Conservation (phyloP, 2,113 vertebrate genomes). For the Hiodon tergisus region DNA sequence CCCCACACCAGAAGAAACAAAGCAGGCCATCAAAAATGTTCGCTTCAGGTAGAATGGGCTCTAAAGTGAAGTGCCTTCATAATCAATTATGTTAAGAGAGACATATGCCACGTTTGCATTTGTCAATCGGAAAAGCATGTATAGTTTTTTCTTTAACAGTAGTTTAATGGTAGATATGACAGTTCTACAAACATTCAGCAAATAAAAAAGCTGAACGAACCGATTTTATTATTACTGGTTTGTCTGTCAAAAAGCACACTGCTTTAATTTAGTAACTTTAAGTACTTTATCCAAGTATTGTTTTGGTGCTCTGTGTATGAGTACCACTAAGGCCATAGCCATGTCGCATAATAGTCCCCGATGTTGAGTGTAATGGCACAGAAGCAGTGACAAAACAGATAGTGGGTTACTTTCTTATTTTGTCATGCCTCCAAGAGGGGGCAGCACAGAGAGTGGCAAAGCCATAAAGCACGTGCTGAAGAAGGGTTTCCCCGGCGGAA, state of each 20-base stretch:
- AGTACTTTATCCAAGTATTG: neutral
- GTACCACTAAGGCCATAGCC: neutral
- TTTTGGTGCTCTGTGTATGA: neutral
- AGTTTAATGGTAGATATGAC: too few relatives aligned
- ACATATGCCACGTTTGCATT: too few relatives aligned
- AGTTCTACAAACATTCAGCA: too few relatives aligned
- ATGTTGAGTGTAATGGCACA: neutral
- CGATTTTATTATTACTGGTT: too few relatives aligned
- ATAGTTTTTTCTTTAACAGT: too few relatives aligned
- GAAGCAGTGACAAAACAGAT: too few relatives aligned
- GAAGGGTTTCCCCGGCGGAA: slow-evolving; percentile 29
- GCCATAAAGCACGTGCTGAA: slow-evolving; percentile 13
- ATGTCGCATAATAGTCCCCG: too few relatives aligned
- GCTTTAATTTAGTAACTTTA: neutral
- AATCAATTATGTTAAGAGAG: too few relatives aligned
- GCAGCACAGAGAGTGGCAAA: slow-evolving; percentile 24
- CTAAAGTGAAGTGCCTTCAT: neutral
- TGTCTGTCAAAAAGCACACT: neutral
- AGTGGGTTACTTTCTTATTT: neutral
- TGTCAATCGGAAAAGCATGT: too few relatives aligned
- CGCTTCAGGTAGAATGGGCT: slow-evolving; percentile 15
- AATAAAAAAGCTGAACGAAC: too few relatives aligned
- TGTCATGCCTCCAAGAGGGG: slow-evolving; percentile 20
- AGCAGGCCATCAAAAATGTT: slow-evolving; percentile 32
- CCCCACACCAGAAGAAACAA: slow-evolving; percentile 31